Base-by-base conservation (phyloP, 35 echinoderm and acorn worm species). In the Diadema setosum region DNA sequence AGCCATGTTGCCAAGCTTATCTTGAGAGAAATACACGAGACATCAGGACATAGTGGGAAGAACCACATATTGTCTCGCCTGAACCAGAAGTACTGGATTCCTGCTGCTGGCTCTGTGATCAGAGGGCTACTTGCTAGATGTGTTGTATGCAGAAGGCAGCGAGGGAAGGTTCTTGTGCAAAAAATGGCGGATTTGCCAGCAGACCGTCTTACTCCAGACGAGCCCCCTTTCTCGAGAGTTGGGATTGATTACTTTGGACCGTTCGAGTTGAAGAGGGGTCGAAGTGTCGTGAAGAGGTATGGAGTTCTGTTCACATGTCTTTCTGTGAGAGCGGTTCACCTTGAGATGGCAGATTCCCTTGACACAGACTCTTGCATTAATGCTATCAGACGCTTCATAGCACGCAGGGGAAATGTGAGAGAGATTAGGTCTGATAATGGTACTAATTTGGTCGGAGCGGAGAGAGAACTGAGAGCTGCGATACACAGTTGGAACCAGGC, bases 301-400 rank as follows among this genome's bases (percentile, higher is more conserved):
- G 34, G 24, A 36, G 34, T 30, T 25, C 25, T 16, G 12, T 70
- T 70, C 33, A 35, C 12, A 29, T 29, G 65, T 70, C 17, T 15
- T n/a, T 29, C 12, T 42, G 37, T 42, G 8, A 6, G 60, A 55
- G 39, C 30, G 15, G 39, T 83, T 12, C 81, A 85, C n/a, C 60
- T 85, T 11, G 57, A 85, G 21, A 12, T 60, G 3, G 15, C 36
- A 11, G 30, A 85, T 34, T 61, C 70, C 3, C 21, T 92, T 14
- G 70, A 92, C 39, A 92, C 90, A 76, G 90, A 92, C 33, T 92
- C 90, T 29, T 92, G 80, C 34, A 42, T 92, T n/a, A 87, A 92
- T 37, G 80, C 80, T 2, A 11, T 82, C 2, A 1, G 24, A 4
- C 36, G 80, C 12, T 82, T 82, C 45, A 83, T 83, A 3, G 21